phyloP scores from a whole-genome alignment of 2,797 vertebrate species.

The Mycteria americana region DNA sequence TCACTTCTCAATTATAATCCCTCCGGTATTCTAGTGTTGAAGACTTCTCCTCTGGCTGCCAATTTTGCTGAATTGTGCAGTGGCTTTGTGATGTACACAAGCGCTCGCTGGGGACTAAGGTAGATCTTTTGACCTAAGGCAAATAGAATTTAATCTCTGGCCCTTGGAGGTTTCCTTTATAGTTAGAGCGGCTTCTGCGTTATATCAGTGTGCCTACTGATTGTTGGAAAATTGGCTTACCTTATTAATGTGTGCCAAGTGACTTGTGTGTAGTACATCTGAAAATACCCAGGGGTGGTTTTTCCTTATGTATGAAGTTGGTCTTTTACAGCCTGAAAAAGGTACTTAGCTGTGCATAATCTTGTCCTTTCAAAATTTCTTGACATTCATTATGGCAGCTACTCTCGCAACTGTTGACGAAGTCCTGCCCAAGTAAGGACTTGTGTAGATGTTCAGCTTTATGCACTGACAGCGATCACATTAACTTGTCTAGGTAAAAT shows the following conservation, averaged over 20 bases:
- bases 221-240: not conserved
- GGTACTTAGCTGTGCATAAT: not conserved
- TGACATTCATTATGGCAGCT: not conserved
- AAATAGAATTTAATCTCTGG: constrained; percentile 19
- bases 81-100: not conserved
- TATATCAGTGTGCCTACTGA: not conserved
- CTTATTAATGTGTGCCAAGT: not conserved
- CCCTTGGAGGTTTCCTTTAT: constrained; percentile 3
- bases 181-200: not conserved
- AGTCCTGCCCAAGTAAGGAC: not conserved
- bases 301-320: not conserved
- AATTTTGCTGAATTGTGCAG: not conserved
- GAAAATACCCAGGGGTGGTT: not conserved
- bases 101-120: not conserved
- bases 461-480: not conserved
- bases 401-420: not conserved
- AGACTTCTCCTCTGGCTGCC: not conserved
- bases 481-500: not conserved
- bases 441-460: not conserved
- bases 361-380: not conserved
- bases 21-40: not conserved
- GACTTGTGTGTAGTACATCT: not conserved
- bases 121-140: constrained; percentile 11
- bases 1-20: not conserved
- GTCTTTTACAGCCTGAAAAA: not conserved